Evolutionary conservation across 2,888 invertebrate species (phyloP), one percentile per base, ranked within the genome.

Genomic region (Gastrophysa polygoni): DNA sequence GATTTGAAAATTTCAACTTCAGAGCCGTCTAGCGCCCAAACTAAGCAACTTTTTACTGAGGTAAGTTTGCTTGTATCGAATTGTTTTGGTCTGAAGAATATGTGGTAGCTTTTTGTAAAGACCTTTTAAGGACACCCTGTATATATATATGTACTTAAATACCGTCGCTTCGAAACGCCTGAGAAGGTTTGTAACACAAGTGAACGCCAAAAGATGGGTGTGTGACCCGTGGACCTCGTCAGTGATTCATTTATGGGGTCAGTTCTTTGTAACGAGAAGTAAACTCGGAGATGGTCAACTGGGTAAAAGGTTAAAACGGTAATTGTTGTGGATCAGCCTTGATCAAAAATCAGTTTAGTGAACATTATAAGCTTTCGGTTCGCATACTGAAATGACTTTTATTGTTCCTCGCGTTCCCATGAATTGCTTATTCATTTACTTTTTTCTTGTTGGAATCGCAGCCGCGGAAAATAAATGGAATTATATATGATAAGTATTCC

Each of bases 101-200:
- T n/a, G n/a, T n/a, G n/a, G n/a, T n/a, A n/a, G n/a, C n/a, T n/a
- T n/a, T n/a, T n/a, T n/a, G n/a, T n/a, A n/a, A n/a, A n/a, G n/a
- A n/a, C n/a, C n/a, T n/a, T n/a, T n/a, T n/a, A n/a, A n/a, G n/a
- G n/a, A n/a, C n/a, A n/a, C n/a, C 7, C 24, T 24, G 7, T 24
- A 7, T 24, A 24, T 24, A 24, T 24, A 24, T 24, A 7, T 24
- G 24, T 24, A 24, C 24, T 5, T 24, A 24, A 7, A 38, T 38
- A 38, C 38, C 10, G 2, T 38, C 38, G 38, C 14, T 38, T 6
- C 14, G 38, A n/a, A 38, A 38, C 38, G 38, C 38, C 38, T 38
- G 38, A 38, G 38, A 38, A 38, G 38, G 14, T 38, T 38, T 38
- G 38, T 38, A 38, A 38, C 38, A 38, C 38, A 38, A 38, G 38